Evolutionary conservation across 2,113 vertebrate species (phyloP).

Genomic region (Engraulis encrasicolus): DNA sequence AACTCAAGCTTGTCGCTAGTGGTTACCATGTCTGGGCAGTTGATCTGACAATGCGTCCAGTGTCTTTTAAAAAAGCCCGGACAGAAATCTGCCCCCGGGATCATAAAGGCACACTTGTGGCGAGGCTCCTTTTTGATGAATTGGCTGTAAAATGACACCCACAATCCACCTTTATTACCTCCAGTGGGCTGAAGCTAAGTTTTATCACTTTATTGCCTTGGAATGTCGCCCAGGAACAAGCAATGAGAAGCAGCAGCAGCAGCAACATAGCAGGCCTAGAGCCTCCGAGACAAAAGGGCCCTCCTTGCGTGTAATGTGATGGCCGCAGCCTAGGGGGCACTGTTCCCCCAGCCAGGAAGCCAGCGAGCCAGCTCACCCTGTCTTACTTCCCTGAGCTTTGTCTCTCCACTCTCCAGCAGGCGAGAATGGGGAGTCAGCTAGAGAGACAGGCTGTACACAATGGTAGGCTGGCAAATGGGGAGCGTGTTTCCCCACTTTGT

Average conservation of each 20-base stretch:
- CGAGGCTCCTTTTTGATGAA: slow-evolving; percentile 4
- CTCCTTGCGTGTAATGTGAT: not conserved
- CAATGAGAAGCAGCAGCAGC: not conserved
- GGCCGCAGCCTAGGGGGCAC: slow-evolving; percentile 45
- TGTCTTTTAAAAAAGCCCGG: not conserved
- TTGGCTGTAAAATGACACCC: slow-evolving; percentile 8
- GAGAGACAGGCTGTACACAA: not conserved
- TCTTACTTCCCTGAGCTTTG: slow-evolving; percentile 27
- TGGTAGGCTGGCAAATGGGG: not conserved
- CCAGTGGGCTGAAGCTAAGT: slow-evolving; percentile 7
- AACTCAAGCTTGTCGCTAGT: slow-evolving; percentile 21
- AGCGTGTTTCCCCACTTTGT: not conserved
- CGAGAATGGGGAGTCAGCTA: not conserved
- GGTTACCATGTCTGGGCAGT: not conserved
- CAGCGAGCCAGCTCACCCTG: too few species aligned
- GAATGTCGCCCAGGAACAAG: slow-evolving; percentile 13
- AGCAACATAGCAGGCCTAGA: not conserved
- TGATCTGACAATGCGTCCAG: not conserved
- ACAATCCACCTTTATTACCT: slow-evolving; percentile 13
- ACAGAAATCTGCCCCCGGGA: not conserved
- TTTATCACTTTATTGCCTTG: slow-evolving; percentile 22
- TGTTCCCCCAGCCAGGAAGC: slow-evolving; percentile 39
- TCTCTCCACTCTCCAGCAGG: not conserved
- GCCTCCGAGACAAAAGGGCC: not conserved
- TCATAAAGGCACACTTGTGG: slow-evolving; percentile 14